A percentile compares a stretch with the other conserved stretches of the same genome.
Conservation (phyloP, 2,888 invertebrate species). For the Tachina grossa region DNA sequence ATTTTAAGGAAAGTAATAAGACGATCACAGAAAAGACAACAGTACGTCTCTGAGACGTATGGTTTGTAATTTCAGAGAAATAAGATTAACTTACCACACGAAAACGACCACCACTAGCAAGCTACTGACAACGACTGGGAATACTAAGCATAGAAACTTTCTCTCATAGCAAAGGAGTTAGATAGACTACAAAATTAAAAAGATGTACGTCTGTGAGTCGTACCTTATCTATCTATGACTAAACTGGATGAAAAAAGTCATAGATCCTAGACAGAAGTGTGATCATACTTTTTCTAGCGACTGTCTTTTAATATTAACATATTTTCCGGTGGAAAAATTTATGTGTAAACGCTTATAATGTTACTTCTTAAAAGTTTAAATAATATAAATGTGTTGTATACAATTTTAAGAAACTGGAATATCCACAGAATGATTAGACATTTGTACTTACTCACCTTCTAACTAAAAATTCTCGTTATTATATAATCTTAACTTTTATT, state of each 20-base stretch:
- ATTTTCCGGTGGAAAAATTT: not conserved
- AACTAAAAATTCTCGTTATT: conserved; percentile 21
- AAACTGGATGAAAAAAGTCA: not conserved
- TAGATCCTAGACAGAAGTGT: not conserved
- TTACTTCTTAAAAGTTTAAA: conserved; percentile 31
- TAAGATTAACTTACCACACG: too few relatives aligned
- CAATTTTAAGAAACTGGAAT: conserved; percentile 54
- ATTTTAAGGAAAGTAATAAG: too few relatives aligned
- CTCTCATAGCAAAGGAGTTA: too few relatives aligned
- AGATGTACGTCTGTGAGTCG: too few relatives aligned
- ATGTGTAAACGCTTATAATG: conserved; percentile 20
- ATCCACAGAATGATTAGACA: conserved; percentile 39
- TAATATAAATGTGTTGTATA: conserved; percentile 33
- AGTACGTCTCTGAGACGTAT: too few relatives aligned
- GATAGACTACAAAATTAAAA: too few relatives aligned
- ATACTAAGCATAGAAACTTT: too few relatives aligned
- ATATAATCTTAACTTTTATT: conserved; percentile 8
- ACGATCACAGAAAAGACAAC: too few relatives aligned
- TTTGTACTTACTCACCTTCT: conserved; percentile 20
- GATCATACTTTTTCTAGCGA: not conserved
- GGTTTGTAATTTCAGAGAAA: too few relatives aligned
- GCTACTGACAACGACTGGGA: too few relatives aligned
- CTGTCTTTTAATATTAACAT: not conserved
- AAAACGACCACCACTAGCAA: too few relatives aligned
- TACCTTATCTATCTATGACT: too few relatives aligned